A percentile compares a stretch with the other conserved stretches of the same genome.
These are phyloP conservation scores for Periophthalmus modestus DNA, from an alignment of 2,113 vertebrate species.

Conservation along the genomic window DNA sequence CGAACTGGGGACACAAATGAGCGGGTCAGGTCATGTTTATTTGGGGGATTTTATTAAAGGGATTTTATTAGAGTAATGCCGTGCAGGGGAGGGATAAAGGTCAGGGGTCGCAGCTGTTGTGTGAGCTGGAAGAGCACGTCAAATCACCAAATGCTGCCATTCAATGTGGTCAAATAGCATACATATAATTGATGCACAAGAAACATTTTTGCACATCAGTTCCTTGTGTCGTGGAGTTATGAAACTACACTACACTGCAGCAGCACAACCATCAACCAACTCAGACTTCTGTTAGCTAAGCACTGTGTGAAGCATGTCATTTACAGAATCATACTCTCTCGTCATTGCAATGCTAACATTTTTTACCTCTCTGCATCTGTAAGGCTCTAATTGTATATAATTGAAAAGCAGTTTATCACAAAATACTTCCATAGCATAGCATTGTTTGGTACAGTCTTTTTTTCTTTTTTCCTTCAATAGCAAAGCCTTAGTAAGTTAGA, in stretches of 20 bases:
- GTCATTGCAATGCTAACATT: neutral
- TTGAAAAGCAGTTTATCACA: neutral
- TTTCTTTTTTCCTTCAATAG: no score
- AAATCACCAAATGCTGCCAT: constrained; percentile 7
- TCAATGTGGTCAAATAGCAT: neutral
- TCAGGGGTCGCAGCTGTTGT: constrained; percentile 12
- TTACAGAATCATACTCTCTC: neutral
- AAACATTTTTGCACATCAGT: neutral
- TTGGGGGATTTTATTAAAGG: neutral
- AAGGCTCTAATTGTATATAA: neutral
- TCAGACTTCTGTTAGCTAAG: neutral
- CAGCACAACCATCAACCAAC: neutral
- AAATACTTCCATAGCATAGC: neutral
- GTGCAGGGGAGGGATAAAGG: constrained; percentile 12
- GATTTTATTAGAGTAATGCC: neutral
- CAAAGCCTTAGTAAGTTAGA: neutral
- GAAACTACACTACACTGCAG: neutral
- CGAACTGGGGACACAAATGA: constrained; percentile 71
- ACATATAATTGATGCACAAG: neutral
- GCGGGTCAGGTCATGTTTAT: constrained; percentile 28
- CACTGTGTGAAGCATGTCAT: no score
- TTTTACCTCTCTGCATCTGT: neutral
- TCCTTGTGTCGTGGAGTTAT: neutral
- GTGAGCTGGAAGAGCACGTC: constrained; percentile 31
- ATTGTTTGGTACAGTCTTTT: neutral